Evolutionary conservation across 2,113 vertebrate genomes (phyloP).

Genomic region (Megaceryle maxima): DNA sequence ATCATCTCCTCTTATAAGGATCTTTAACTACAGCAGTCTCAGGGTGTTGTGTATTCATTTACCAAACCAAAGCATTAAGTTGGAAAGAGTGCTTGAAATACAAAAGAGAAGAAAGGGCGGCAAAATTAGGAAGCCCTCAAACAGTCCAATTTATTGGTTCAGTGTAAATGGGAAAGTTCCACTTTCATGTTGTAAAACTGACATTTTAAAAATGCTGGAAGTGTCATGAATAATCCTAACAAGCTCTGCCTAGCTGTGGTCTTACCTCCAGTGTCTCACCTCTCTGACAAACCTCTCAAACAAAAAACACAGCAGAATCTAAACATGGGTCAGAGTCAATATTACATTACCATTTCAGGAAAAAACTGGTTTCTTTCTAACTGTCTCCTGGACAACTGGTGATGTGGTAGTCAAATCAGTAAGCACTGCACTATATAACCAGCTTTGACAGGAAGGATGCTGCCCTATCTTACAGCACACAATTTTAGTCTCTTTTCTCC

Average conservation of each 20-base stretch:
- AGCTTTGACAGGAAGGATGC: not conserved
- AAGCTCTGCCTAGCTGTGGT: not conserved
- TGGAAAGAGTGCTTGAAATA: not conserved
- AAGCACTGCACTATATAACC: not conserved
- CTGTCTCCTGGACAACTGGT: not conserved
- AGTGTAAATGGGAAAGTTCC: not conserved
- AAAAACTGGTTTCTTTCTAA: not conserved
- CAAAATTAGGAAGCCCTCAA: not conserved
- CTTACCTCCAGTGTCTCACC: not conserved
- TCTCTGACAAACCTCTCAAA: not conserved
- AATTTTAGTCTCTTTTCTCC: not conserved
- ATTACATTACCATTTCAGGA: not conserved
- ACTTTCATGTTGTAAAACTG: not conserved
- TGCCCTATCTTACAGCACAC: not conserved
- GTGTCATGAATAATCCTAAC: not conserved
- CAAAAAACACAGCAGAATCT: not conserved
- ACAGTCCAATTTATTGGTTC: not conserved
- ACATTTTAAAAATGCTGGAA: not conserved
- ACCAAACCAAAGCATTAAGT: not conserved
- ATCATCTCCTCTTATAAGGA: not conserved
- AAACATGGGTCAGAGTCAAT: not conserved
- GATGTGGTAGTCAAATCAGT: not conserved
- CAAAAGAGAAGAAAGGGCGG: accelerated
- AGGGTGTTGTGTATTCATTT: not conserved
- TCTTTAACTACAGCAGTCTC: not conserved